Base-by-base conservation (phyloP, 2,797 vertebrate genomes). In the Gephyroberyx darwinii region DNA sequence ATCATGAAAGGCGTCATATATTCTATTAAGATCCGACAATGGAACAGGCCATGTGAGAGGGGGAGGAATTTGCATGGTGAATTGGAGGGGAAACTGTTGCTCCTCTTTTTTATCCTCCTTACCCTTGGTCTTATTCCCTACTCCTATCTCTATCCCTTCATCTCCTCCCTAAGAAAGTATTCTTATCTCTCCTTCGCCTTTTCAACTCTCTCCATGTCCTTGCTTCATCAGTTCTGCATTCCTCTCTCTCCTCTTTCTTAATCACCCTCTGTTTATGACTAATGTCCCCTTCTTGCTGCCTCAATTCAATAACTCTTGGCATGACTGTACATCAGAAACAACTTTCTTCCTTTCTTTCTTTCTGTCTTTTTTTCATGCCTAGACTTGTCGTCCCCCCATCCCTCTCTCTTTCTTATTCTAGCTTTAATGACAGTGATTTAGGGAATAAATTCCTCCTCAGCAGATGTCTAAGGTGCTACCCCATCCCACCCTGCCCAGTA, bases 351-450 rank as follows among this genome's bases (percentile, higher is more conserved):
- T 26, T 52, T 71, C 19, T 17, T n/a, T 31, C n/a, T 53, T 30
- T 55, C 19, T 26, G 26, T 26, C 26, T 26, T 26, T 52, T 26
- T 52, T 48, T 77, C 67, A 59, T 78, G 86, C 71, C 71, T 53
- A 31, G 69, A 50, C 84, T 78, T 82, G 89, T 77, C 77, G 31
- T 64, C 58, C 53, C 33, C 13, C 2, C 51, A 61, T 67, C 66
- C 62, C 64, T 56, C 39, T 56, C 65, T 81, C 58, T 78, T 65
- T 77, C 82, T 86, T 76, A 91, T 92, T 85, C 71, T 77, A 53
- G 30, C 71, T 89, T 80, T 89, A 91, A 91, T 90, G 85, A 91
- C 84, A 90, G 87, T 90, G 86, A 84, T 90, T 91, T 86, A 79
- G 74, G 75, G 72, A 82, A 89, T 90, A 82, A 85, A 92, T 89